Evolutionary conservation across 2,113 vertebrate species (phyloP), one percentile per base, ranked within the genome.

Genomic region (Pleuronectes platessa): DNA sequence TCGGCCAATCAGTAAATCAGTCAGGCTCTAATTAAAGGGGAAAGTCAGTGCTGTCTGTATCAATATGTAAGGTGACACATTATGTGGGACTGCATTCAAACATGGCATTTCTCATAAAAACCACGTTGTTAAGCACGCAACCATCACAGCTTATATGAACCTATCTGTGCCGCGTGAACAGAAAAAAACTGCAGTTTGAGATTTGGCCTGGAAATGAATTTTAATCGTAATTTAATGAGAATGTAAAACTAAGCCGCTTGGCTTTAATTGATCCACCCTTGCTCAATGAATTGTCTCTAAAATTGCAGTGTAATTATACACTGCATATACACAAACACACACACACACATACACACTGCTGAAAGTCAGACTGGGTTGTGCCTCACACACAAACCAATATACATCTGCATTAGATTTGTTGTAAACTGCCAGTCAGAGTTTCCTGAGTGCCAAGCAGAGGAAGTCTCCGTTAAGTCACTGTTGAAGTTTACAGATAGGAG

Each of bases 321-420:
- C 31, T 20, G 56, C 12, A 11, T 10, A 51, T 23, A 62, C 35
- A 20, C 24, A 26, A 11, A 49, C 42, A 26, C 37, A 45, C 12
- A 42, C 40, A 42, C 40, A 42, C 12, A 42, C 40, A 49, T 45
- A 24, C 35, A 69, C 45, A 18, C 15, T 49, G 17, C 45, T 49
- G 45, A 42, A 53, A 67, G 59, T 55, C 47, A 37, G 61, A 60
- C 65, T 74, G 24, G 15, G 54, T 66, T 53, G n/a, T 68, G 10
- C 40, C 37, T 63, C 11, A 37, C 45, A 35, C 17, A 23, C 69
- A 58, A 40, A 58, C 58, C 63, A 18, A 51, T 4, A 3, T 78
- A 74, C 73, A 88, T 89, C 87, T 89, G 89, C 85, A 64, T 86
- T 83, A 69, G 68, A 88, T 90, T 86, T 71, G 31, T 31, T 31